Evolutionary conservation across 2,797 vertebrate genomes (phyloP).

Genomic region (Bradypodion pumilum): DNA sequence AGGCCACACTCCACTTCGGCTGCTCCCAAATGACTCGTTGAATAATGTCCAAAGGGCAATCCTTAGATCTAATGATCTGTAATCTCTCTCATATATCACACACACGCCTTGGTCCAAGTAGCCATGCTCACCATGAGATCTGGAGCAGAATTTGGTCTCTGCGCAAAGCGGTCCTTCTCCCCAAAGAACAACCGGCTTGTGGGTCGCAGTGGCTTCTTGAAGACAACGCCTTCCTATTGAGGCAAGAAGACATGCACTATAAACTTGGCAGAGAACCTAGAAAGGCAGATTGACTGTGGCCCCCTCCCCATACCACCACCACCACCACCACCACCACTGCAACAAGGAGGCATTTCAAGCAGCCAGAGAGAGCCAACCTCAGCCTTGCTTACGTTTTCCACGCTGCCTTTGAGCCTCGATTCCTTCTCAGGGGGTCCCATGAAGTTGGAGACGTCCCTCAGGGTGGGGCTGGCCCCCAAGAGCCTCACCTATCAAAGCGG

Average conservation of each 20-base stretch:
- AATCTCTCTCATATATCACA: background rate
- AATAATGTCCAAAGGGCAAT: no score
- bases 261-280: no score
- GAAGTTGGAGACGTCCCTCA: slow-evolving; percentile 74
- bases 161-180: slow-evolving; percentile 74
- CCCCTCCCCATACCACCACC: no score
- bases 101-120: no score
- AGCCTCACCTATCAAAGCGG: slow-evolving; percentile 74
- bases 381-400: slow-evolving; percentile 78
- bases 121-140: slow-evolving; percentile 81
- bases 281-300: no score
- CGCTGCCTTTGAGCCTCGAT: slow-evolving; percentile 63
- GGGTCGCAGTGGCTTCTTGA: slow-evolving; percentile 84
- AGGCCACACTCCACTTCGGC: background rate
- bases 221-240: slow-evolving; percentile 80
- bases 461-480: slow-evolving; percentile 79
- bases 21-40: background rate
- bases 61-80: no score
- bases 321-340: no score
- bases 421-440: background rate
- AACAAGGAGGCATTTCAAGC: no score
- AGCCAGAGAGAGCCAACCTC: rapidly evolving
- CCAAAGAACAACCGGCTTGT: slow-evolving; percentile 56
- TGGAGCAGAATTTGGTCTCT: slow-evolving; percentile 81
- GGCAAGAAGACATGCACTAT: background rate